phyloP scores from a whole-genome alignment of 2,797 vertebrate genomes.

The Xiphorhynchus erythropygius region DNA sequence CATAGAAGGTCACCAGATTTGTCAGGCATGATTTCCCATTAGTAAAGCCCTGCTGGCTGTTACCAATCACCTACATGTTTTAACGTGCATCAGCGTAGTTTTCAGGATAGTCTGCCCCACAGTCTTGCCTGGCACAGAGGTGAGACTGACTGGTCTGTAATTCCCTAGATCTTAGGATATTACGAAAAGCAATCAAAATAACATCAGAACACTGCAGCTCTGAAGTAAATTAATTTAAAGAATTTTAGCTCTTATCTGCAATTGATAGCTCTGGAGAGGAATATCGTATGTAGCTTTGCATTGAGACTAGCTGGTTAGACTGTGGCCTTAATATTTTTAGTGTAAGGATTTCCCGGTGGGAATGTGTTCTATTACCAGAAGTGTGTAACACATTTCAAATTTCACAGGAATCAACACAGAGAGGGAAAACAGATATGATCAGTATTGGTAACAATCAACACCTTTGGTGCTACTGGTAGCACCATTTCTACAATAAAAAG shows the following conservation, averaged over 20 bases:
- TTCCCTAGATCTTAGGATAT: not conserved
- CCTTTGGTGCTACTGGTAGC: not conserved
- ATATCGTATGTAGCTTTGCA: not conserved
- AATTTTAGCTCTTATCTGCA: not conserved
- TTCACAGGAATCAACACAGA: not conserved
- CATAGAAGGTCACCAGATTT: not conserved
- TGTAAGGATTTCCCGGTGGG: not conserved
- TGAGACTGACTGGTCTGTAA: not conserved
- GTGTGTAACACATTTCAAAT: fast-evolving
- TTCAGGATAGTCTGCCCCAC: not conserved
- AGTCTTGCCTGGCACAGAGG: too few species aligned
- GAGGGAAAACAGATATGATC: not conserved
- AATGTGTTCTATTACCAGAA: not conserved
- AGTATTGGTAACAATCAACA: not conserved
- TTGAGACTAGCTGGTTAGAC: not conserved
- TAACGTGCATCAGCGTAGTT: not conserved
- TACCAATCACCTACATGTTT: not conserved
- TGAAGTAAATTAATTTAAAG: not conserved
- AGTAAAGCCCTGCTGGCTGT: not conserved
- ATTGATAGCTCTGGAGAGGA: not conserved
- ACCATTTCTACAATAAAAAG: not conserved
- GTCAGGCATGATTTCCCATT: not conserved
- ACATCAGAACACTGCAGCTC: not conserved
- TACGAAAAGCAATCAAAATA: not conserved
- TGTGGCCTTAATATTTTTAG: not conserved